Base-by-base conservation (phyloP, 2,888 invertebrate species). In the Odontomyia ornata region DNA sequence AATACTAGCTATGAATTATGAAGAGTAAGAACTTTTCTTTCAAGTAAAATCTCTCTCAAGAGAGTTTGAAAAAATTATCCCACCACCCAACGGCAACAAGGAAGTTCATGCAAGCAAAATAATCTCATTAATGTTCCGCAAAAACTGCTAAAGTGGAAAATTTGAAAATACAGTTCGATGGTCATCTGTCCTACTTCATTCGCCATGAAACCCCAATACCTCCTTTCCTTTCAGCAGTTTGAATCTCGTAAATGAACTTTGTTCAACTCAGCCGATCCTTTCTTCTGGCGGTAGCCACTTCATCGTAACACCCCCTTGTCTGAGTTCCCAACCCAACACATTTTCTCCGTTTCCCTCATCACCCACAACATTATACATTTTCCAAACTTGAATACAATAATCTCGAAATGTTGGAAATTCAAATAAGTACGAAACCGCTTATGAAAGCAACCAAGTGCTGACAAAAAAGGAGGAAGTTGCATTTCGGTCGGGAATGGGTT, bases 141-240 rank as follows among this genome's bases (percentile, higher is more conserved):
- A 64, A 64, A 64, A 64, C 30, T 64, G 1, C 64, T 23, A 28
- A 64, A 28, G 64, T 64, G 64, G 64, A 64, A 64, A 64, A 64
- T 64, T 64, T 30, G 64, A 64, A 64, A 64, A 30, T 64, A n/a
- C 64, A 64, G 23, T 64, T 60, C 57, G 25, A 60, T 60, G 25
- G 25, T 60, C 27, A 28, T n/a, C 30, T 25, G 64, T 64, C 23
- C 25, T 25, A 30, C 64, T 64, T n/a, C 64, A 64, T 30, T 28
- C 30, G 28, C 27, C 64, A 64, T n/a, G 2, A 25, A 64, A 27
- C 64, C 15, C 64, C 64, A 64, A 11, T 5, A 1, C 13, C 57
- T 21, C 23, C 36, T 52, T 18, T 15, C 57, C 7, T 60, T 60
- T 25, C 4, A 60, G 23, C 57, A 60, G 57, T 60, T 15, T 52